Evolutionary conservation across 2,888 invertebrate genomes (phyloP).

Genomic region (Drosophila acutilabella): DNA sequence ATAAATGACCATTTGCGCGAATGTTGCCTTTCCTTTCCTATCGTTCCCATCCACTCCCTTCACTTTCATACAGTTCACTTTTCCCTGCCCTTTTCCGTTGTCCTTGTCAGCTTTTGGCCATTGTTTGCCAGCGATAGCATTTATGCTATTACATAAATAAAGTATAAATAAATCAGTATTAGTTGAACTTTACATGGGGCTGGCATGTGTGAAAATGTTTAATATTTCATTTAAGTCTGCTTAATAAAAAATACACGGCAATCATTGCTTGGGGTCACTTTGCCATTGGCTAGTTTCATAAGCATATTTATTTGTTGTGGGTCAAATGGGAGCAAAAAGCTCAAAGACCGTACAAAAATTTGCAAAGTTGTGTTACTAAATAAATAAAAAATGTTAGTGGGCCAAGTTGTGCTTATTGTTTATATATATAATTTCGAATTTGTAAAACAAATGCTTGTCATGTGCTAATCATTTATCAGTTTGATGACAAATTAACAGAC

Average conservation of each 20-base stretch:
- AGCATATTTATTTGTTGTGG: constrained; percentile 37
- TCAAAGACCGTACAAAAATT: background rate
- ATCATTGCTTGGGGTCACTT: constrained; percentile 2
- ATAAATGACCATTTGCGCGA: constrained; percentile 76
- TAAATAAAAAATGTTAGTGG: background rate
- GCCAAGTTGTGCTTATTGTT: no score
- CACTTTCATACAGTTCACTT: background rate
- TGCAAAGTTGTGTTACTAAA: background rate
- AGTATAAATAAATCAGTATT: constrained; percentile 78
- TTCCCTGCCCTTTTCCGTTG: constrained; percentile 22
- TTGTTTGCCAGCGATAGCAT: constrained; percentile 76
- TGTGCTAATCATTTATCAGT: constrained; percentile 12
- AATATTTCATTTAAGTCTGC: constrained; percentile 58
- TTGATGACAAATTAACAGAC: constrained; percentile 22
- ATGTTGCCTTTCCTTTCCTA: constrained; percentile 15
- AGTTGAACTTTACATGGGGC: constrained; percentile 49
- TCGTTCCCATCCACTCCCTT: background rate
- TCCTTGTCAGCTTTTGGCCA: constrained; percentile 44
- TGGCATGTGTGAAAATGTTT: constrained; percentile 39
- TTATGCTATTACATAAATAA: constrained; percentile 75
- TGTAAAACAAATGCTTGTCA: background rate
- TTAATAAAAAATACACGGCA: constrained; percentile 39
- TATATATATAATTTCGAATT: background rate
- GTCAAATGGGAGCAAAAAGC: constrained; percentile 12
- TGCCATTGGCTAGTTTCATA: constrained; percentile 11